A percentile compares a stretch with the other conserved stretches of the same genome.
Conservation (phyloP, 2,113 vertebrate species). For the Empidonax traillii region DNA sequence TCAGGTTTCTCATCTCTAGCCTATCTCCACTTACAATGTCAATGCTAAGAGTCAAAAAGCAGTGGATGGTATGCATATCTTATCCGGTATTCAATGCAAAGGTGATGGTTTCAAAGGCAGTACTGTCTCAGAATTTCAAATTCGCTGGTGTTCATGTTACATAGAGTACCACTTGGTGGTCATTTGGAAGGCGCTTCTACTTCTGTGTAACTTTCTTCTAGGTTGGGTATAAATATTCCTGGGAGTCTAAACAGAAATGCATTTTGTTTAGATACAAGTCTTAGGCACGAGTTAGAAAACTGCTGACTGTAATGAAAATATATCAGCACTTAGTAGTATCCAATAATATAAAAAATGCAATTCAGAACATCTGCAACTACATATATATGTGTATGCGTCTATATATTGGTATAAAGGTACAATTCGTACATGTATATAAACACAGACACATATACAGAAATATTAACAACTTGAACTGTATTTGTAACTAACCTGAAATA, state of each 20-base stretch:
- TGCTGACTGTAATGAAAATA: slow-evolving; percentile 81
- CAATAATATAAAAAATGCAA: slow-evolving; percentile 79
- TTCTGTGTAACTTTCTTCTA: slow-evolving; percentile 69
- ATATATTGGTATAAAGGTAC: slow-evolving; percentile 54
- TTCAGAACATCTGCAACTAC: slow-evolving; percentile 64
- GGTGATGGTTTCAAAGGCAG: slow-evolving; percentile 69
- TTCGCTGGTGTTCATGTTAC: slow-evolving; percentile 82
- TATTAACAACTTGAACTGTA: slow-evolving; percentile 63
- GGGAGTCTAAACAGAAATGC: slow-evolving; percentile 80
- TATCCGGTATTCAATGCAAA: slow-evolving; percentile 63
- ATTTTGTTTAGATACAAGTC: slow-evolving; percentile 76
- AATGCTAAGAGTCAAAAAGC: slow-evolving; percentile 7
- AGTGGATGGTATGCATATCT: slow-evolving; percentile 5
- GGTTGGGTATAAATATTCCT: slow-evolving; percentile 77
- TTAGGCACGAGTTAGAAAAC: slow-evolving; percentile 81
- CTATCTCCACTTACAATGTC: not conserved
- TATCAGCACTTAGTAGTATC: slow-evolving; percentile 76
- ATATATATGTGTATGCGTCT: slow-evolving; percentile 50
- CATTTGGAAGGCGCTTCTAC: slow-evolving; percentile 80
- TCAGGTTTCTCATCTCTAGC: not conserved
- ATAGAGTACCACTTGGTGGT: slow-evolving; percentile 74
- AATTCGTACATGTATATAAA: slow-evolving; percentile 58
- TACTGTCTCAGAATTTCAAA: slow-evolving; percentile 70
- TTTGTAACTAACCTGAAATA: slow-evolving; percentile 72
- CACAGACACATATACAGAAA: slow-evolving; percentile 61